Base-by-base conservation (phyloP, 1,140 invertebrate species). In the Sesamia nonagrioides region DNA sequence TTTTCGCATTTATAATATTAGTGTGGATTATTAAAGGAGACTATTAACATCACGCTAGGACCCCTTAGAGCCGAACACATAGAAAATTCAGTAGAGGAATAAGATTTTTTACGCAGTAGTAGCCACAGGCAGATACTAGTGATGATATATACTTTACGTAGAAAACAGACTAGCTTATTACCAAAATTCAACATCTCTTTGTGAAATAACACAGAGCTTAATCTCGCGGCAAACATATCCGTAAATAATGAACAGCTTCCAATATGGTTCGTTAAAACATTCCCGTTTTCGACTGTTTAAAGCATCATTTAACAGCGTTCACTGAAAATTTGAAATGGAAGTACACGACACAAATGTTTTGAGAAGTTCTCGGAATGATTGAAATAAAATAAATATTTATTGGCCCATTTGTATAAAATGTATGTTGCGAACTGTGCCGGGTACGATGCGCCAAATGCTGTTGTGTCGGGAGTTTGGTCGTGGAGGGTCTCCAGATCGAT, bases 251-350 rank as follows among this genome's bases (percentile, higher is more conserved):
- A 61, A 40, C 60, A 15, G 21, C 11, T 37, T 61, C 35, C 35
- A 40, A 61, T 61, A 61, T 61, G 15, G 60, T 61, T 61, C 8
- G 60, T 27, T 21, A n/a, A 61, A 61, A 61, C n/a, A 35, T 40
- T 61, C 33, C 56, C 33, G 35, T 61, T 58, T 33, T 58, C 54
- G 33, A n/a, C 60, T 40, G 60, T 61, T 61, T 61, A 61, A 61
- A 37, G 60, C 40, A 40, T 40, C 60, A 61, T 61, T 61, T 61
- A 61, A 61, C 33, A 37, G 60, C 35, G 35, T n/a, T 61, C 37
- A 33, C 60, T 61, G 33, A n/a, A 35, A 56, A 61, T 1, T 17
- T 40, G n/a, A 17, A 61, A n/a, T 61, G 33, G 35, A 33, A 37
- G 33, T 9, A 13, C 54, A 4, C 4, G 54, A 33, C 54, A 6